These are phyloP conservation scores for Sebastes baramenuke DNA, from an alignment of 2,797 vertebrate species.

Conservation along the genomic window DNA sequence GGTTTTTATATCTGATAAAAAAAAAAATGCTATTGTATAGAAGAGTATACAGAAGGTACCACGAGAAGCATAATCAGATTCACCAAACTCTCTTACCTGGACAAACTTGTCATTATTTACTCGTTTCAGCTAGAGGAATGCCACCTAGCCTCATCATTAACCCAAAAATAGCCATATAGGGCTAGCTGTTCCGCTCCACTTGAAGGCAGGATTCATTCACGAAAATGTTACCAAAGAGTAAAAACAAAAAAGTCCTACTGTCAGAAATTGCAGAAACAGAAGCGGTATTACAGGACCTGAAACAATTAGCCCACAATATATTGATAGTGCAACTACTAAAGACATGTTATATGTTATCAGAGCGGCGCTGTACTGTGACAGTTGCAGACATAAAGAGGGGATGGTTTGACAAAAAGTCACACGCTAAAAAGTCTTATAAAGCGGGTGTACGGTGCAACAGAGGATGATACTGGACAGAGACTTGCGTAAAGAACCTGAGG, in stretches of 20 bases:
- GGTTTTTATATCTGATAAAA: not conserved
- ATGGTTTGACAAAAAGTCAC: not conserved
- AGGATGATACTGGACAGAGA: not conserved
- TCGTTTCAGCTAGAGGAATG: not conserved
- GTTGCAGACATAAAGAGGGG: not conserved
- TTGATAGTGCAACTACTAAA: conserved; percentile 52
- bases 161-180: not conserved
- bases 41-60: conserved; percentile 71
- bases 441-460: no score
- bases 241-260: not conserved
- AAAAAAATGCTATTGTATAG: not conserved
- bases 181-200: not conserved
- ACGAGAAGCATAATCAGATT: conserved; percentile 58
- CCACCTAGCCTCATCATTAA: not conserved
- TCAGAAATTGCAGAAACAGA: not conserved
- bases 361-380: not conserved
- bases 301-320: not conserved
- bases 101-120: not conserved
- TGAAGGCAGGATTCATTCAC: not conserved
- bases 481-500: not conserved
- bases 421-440: no score
- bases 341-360: not conserved
- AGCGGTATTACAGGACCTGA: not conserved
- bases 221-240: not conserved
- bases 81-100: not conserved